Percentiles rank a stretch among this genome's conserved stretches.
These are phyloP conservation scores for Urocynchramus pylzowi DNA, from an alignment of 2,113 vertebrate species.

Conservation along the genomic window DNA sequence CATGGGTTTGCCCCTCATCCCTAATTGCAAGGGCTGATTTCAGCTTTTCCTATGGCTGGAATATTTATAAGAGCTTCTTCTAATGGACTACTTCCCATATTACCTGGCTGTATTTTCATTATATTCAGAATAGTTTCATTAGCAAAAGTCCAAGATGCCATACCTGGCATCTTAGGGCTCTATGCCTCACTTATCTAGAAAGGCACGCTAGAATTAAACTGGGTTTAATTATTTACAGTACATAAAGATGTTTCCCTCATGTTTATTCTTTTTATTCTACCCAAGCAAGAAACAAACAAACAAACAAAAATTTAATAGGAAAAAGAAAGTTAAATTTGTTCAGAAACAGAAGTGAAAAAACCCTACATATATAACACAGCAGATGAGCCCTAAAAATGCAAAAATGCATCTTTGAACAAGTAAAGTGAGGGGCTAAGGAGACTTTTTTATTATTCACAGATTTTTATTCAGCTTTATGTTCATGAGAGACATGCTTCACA, in stretches of 20 bases:
- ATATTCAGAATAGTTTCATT: neutral
- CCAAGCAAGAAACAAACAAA: neutral
- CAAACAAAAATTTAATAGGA: neutral
- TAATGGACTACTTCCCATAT: neutral
- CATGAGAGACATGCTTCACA: neutral
- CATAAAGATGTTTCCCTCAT: neutral
- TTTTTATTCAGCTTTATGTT: neutral
- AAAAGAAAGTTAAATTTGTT: neutral
- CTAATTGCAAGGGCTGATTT: neutral
- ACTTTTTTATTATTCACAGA: neutral
- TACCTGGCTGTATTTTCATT: neutral
- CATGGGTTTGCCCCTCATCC: neutral
- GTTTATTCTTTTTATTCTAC: neutral
- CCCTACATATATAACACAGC: neutral
- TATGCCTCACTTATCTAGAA: neutral
- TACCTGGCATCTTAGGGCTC: neutral
- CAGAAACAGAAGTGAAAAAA: neutral
- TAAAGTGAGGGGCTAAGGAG: neutral
- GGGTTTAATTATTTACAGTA: neutral
- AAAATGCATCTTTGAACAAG: neutral
- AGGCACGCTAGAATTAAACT: neutral
- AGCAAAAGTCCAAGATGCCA: neutral
- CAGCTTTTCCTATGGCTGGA: neutral
- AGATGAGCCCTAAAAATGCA: neutral
- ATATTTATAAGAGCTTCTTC: neutral